Base-by-base conservation (phyloP, 1,140 invertebrate genomes). In the Zaprionus africanus region DNA sequence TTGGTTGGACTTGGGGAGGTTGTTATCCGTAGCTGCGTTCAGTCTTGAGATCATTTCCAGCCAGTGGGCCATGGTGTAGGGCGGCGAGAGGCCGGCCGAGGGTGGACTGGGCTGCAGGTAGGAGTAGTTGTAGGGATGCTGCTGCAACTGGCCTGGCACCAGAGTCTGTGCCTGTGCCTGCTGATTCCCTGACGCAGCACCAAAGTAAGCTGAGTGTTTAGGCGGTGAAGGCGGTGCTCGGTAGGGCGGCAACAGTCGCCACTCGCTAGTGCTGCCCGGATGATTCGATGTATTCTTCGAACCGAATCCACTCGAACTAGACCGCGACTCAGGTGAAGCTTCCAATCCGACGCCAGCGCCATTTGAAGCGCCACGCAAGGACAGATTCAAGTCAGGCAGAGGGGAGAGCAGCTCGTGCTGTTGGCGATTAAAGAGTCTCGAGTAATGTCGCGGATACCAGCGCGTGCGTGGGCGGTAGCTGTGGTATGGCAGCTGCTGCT, bases 271-370 rank as follows among this genome's bases (percentile, higher is more conserved):
- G 59, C 95, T 96, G 71, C 96, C 96, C 13, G 95, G 93, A 95
- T 97, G 93, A 94, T 96, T 92, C 94, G 96, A 97, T n/a, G 97
- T 98, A 93, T 98, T 98, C 90, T 98, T 97, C 81, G 97, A 98
- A 17, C 97, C 97, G 82, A 98, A 98, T 0, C 97, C 97, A 90
- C 96, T 97, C 5, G 96, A 96, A 88, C 96, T 97, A 22, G 96
- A 97, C n/a, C 96, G 94, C 79, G 96, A 97, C 92, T 98, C 97
- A 0, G 97, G 97, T 2, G 97, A 97, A 0, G 96, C 96, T 87
- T 98, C 97, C 13, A 95, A 67, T 0, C 83, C 88, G 1, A 65
- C 69, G 13, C 67, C 66, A 31, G 72, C 67, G 7, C 67, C 76
- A 28, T 59, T 60, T 2, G 57, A 51, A 1, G 69, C 59, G 68